Evolutionary conservation across 2,797 vertebrate species (phyloP), one percentile per base, ranked within the genome.

Genomic region (Serranus cabrilla): DNA sequence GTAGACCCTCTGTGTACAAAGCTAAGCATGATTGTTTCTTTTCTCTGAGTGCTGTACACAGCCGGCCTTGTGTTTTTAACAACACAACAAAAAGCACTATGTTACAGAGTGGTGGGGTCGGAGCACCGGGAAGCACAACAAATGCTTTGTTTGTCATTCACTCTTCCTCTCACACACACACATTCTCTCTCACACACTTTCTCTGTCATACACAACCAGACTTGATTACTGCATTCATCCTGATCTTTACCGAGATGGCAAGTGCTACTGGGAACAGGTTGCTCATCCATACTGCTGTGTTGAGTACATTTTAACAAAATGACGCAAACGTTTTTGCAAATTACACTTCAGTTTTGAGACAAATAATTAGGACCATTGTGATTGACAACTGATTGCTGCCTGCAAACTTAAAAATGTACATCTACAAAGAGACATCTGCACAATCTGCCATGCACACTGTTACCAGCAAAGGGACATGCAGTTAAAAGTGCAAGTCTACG

Each of bases 401-500:
- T 87, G 86, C 82, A 86, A 88, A 91, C 83, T 64, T 18, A 67
- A 80, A 85, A 82, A 83, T n/a, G 79, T 80, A 65, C 88, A 92
- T 93, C 88, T 93, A 93, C 91, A 93, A 87, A 90, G 67, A 90
- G 88, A 92, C 84, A 70, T 87, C 77, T 86, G 92, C 89, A 91
- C 87, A 84, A 87, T 91, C 91, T 88, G 90, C 88, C 90, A 93
- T 93, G 93, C 90, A 93, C 81, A 93, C 89, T 77, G 89, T 91
- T 87, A 90, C 90, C 91, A 86, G 85, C 79, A 85, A 46, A 83
- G 90, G 89, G 89, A 91, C 91, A 94, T 92, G 91, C 93, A 93
- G 91, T 87, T 89, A 83, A 90, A 92, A 92, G 93, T 94, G 92
- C 92, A 89, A 90, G 89, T 92, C 92, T 92, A 87, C 80, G 66